Base-by-base conservation (phyloP, 2,888 invertebrate species). In the Conistra vaccinii region DNA sequence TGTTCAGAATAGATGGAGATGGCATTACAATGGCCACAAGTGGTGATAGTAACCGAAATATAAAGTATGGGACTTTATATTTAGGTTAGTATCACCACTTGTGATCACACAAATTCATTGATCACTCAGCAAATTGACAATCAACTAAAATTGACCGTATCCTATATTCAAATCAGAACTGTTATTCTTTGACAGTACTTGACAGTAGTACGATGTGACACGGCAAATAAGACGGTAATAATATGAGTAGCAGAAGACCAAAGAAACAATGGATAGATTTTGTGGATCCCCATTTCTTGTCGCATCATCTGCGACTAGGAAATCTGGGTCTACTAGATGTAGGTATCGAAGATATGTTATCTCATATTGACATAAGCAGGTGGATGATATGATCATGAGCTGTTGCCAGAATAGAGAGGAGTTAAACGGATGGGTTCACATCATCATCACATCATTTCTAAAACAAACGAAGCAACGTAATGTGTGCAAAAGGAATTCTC, bases 401-500 rank as follows among this genome's bases (percentile, higher is more conserved):
- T 26, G 17, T 57, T 26, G 29, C 57, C 29, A 26, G 39, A 26
- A 10, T 23, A 20, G 42, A 20, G 20, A 42, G 12, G 3, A 26
- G 20, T 20, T 42, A 20, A 62, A 14, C 6, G 23, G 12, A 23
- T 32, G 23, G 23, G 14, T 61, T 39, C n/a, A 39, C 1, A 14
- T 39, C 2, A 42, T 29, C 23, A 35, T 39, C n/a, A 39, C 1
- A 14, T 39, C 2, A 42, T 29, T 29, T 62, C 5, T 23, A 23
- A 20, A 26, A 26, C 14, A 23, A 53, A 26, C n/a, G n/a, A 45
- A 45, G 17, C 17, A 29, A 58, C 7, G 10, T 29, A 73, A n/a
- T n/a, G n/a, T n/a, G n/a, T 26, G 23, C 65, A 74, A 58, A 69
- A 66, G 69, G n/a, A 74, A 74, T 80, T 65, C 7, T 66, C 48